Conservation (phyloP, 2,888 invertebrate species). For the Myopa tessellatipennis region DNA sequence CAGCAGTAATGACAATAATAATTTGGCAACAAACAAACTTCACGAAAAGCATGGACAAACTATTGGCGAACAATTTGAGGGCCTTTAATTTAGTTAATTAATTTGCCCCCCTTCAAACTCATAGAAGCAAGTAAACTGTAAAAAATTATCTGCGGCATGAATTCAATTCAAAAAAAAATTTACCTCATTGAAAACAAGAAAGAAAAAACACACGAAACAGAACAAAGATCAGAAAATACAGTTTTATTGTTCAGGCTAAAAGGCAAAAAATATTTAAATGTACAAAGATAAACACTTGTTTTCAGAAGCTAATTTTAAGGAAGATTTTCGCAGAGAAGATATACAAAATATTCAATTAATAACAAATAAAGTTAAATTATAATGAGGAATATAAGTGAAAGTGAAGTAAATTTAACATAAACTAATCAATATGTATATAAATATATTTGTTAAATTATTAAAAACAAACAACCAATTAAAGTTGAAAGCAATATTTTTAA, state of each 20-base stretch:
- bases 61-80: too few species aligned
- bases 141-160: slow-evolving; percentile 29
- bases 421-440: not conserved
- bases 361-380: too few species aligned
- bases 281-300: slow-evolving; percentile 42
- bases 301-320: slow-evolving; percentile 29
- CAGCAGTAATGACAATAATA: too few species aligned
- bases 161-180: slow-evolving; percentile 42
- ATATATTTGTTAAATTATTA: not conserved
- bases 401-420: not conserved
- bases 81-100: too few species aligned
- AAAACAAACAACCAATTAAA: not conserved
- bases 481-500: not conserved
- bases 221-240: slow-evolving; percentile 21
- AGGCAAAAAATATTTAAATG: slow-evolving; percentile 41
- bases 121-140: not conserved
- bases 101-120: too few species aligned
- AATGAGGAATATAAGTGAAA: not conserved
- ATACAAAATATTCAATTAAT: too few species aligned
- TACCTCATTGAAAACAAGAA: slow-evolving; percentile 54
- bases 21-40: too few species aligned
- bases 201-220: not conserved
- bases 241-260: slow-evolving; percentile 9
- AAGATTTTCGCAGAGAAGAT: not conserved
- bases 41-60: too few species aligned